Evolutionary conservation across 1,140 invertebrate species (phyloP).

Genomic region (Microplitis demolitor): DNA sequence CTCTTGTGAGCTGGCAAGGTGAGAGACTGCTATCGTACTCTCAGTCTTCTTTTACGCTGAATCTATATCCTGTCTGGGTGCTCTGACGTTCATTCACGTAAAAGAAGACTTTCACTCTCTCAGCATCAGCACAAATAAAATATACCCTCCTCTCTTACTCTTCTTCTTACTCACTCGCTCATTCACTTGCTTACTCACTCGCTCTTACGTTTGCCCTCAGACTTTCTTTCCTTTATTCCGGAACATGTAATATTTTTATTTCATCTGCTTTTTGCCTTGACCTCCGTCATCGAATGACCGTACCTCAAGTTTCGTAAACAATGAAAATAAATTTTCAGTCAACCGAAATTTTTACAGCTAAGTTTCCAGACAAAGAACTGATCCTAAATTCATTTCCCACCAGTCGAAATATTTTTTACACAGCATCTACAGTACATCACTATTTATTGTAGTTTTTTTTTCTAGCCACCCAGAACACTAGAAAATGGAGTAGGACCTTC

Average conservation of each 20-base stretch:
- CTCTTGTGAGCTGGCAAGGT: neutral
- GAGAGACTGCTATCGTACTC: constrained; percentile 23
- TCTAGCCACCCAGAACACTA: neutral
- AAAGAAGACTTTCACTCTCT: neutral
- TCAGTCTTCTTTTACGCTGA: neutral
- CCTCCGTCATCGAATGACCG: neutral
- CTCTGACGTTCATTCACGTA: constrained; percentile 16
- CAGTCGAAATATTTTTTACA: too few species aligned
- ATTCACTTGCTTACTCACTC: constrained; percentile 21
- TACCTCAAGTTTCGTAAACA: neutral
- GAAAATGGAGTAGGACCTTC: neutral
- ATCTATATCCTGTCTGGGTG: neutral
- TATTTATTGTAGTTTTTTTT: neutral
- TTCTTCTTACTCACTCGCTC: neutral
- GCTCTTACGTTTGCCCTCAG: constrained; percentile 34
- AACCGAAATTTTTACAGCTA: too few species aligned
- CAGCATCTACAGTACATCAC: too few species aligned
- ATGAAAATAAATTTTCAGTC: neutral
- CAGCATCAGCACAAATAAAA: too few species aligned
- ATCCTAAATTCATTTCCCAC: too few species aligned
- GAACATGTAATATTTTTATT: neutral
- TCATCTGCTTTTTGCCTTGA: constrained; percentile 13
- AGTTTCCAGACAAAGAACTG: too few species aligned
- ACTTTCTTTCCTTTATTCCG: neutral
- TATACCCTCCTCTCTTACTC: constrained; percentile 22